Percentiles rank a stretch among this genome's conserved stretches.
Conservation (phyloP, 2,797 vertebrate species). For the Euthynnus affinis region DNA sequence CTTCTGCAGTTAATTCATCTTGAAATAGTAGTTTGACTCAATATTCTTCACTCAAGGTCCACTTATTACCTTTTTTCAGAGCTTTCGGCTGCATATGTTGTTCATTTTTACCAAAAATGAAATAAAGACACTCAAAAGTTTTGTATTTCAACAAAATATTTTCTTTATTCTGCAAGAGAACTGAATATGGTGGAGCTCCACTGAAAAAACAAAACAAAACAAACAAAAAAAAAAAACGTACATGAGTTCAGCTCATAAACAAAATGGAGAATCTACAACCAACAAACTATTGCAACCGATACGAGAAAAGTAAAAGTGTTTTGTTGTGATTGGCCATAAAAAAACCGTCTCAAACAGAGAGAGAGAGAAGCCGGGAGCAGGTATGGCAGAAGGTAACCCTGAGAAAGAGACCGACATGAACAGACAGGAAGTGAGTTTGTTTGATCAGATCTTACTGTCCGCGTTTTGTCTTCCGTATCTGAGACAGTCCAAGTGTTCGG, state of each 20-base stretch:
- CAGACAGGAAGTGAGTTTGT: no score
- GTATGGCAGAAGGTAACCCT: conserved; percentile 59
- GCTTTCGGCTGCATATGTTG: no score
- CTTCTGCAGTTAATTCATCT: no score
- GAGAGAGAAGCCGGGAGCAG: conserved; percentile 64
- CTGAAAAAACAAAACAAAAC: no score
- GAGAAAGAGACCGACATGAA: conserved; percentile 74
- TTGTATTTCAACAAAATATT: conserved; percentile 87
- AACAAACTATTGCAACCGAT: conserved; percentile 85
- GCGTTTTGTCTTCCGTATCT: no score
- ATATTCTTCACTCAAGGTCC: no score
- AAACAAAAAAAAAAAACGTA: conserved; percentile 59
- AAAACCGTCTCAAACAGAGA: conserved; percentile 65
- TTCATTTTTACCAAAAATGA: not conserved
- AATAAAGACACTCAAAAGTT: conserved; percentile 24
- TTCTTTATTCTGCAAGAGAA: conserved; percentile 87
- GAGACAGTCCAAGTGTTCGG: no score
- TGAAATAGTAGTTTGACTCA: no score
- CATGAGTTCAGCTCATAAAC: conserved; percentile 81
- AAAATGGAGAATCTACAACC: conserved; percentile 85
- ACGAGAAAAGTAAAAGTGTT: conserved; percentile 77
- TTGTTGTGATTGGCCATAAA: conserved; percentile 60
- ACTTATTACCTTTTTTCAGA: no score
- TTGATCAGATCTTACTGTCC: no score
- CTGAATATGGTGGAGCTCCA: no score